phyloP scores from a whole-genome alignment of 2,797 vertebrate species.

The Champsocephalus esox region DNA sequence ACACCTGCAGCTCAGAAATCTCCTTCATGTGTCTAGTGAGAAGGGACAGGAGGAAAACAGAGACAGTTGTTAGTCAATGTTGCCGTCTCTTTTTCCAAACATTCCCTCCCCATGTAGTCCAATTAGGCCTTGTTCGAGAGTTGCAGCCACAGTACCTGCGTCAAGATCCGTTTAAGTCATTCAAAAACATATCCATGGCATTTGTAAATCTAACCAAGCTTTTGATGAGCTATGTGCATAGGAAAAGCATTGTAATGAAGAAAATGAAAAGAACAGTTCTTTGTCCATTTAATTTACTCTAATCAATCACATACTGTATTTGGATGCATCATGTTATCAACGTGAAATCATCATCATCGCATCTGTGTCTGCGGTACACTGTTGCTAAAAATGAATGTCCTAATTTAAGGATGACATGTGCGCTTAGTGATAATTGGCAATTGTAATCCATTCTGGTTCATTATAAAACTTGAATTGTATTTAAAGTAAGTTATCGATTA shows the following conservation, averaged over 20 bases:
- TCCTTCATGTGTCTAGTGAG: conserved; percentile 94
- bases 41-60: conserved; percentile 24
- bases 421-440: neutral
- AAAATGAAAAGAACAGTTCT: neutral
- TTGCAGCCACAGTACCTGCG: neutral
- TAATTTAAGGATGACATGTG: neutral
- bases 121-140: conserved; percentile 5
- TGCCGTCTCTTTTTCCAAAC: neutral
- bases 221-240: neutral
- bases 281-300: neutral
- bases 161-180: conserved; percentile 10
- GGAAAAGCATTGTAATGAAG: neutral
- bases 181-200: neutral
- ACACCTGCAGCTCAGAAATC: conserved; percentile 95
- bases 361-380: neutral
- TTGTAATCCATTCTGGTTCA: neutral
- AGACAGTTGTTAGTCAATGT: conserved; percentile 4
- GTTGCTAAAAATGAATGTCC: neutral
- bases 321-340: neutral
- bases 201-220: neutral
- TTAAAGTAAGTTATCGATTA: no score
- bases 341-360: neutral
- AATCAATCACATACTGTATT: neutral
- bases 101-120: neutral
- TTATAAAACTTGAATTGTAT: no score